These are phyloP conservation scores for Mobula birostris DNA, from an alignment of 2,113 vertebrate genomes.

Conservation along the genomic window DNA sequence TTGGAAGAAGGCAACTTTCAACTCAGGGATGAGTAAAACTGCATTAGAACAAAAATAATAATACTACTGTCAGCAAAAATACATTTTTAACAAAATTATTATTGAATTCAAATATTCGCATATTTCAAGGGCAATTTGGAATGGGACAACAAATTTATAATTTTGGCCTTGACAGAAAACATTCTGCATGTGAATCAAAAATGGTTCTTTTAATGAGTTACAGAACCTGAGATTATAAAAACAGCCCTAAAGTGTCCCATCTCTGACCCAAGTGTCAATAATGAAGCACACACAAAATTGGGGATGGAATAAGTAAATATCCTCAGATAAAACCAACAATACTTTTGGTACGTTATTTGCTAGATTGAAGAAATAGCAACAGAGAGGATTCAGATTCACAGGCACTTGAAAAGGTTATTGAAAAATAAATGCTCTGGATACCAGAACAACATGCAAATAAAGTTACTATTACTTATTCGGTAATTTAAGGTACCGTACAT, in stretches of 20 bases:
- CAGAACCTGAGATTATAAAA: not conserved
- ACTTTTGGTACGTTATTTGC: not conserved
- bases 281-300: not conserved
- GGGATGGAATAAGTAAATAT: not conserved
- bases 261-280: not conserved
- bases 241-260: not conserved
- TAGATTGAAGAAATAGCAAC: not conserved
- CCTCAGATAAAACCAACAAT: no score
- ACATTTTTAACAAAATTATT: not conserved
- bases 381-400: not conserved
- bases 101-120: not conserved
- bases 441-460: not conserved
- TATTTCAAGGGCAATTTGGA: not conserved
- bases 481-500: not conserved
- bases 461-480: not conserved
- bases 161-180: no score
- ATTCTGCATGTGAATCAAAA: no score
- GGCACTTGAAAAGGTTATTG: not conserved
- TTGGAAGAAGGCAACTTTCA: not conserved
- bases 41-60: not conserved
- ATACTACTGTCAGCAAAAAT: constrained; percentile 19
- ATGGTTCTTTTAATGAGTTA: not conserved
- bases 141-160: no score
- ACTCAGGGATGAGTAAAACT: not conserved
- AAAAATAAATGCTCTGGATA: not conserved